These are phyloP conservation scores for Albula goreensis DNA, from an alignment of 2,113 vertebrate species.

Conservation along the genomic window DNA sequence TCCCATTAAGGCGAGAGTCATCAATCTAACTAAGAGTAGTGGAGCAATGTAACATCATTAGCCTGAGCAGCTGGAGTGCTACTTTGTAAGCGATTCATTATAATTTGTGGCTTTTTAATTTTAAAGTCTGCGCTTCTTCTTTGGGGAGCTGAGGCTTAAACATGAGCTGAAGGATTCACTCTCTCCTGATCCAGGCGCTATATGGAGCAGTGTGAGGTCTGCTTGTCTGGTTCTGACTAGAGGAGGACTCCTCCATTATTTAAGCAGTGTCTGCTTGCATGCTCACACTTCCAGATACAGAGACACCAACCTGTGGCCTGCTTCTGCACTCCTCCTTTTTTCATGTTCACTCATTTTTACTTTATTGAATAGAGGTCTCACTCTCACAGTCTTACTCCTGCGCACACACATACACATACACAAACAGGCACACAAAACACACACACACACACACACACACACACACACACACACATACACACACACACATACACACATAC, in stretches of 20 bases:
- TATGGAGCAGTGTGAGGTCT: background rate
- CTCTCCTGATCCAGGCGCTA: background rate
- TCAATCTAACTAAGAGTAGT: slow-evolving; percentile 42
- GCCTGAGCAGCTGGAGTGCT: slow-evolving; percentile 42
- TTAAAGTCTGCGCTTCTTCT: slow-evolving; percentile 25
- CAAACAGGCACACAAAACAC: too few species aligned
- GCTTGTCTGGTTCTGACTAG: background rate
- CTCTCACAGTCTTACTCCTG: too few species aligned
- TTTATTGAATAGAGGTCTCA: too few species aligned
- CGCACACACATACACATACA: too few species aligned
- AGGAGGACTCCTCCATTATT: background rate
- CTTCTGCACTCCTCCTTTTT: too few species aligned
- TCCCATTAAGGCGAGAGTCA: slow-evolving; percentile 38
- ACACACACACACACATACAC: too few species aligned
- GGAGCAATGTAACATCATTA: slow-evolving; percentile 38
- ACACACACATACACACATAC: too few species aligned
- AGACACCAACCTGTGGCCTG: background rate
- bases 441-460: too few species aligned
- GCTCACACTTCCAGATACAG: background rate
- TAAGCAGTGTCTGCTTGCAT: background rate
- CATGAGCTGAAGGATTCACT: background rate
- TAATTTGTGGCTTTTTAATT: slow-evolving; percentile 36
- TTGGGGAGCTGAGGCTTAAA: slow-evolving; percentile 9
- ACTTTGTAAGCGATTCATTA: slow-evolving; percentile 39
- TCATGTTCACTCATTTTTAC: too few species aligned